These are phyloP conservation scores for Trachythela sp. DNA, from an alignment of 64 coral and sea anemone genomes.

Conservation along the genomic window DNA sequence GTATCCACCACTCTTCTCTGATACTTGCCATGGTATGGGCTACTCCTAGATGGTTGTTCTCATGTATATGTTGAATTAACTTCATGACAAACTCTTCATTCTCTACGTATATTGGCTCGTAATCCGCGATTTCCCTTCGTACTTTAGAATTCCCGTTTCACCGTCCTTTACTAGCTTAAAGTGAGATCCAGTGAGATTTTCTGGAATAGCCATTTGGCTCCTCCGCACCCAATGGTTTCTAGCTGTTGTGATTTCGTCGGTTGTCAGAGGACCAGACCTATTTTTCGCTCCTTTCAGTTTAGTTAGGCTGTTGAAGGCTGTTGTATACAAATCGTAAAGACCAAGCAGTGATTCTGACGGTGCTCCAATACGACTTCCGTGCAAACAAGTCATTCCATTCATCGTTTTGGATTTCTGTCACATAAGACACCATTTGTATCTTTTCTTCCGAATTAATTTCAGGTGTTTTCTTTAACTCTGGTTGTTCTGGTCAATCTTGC, in stretches of 20 bases:
- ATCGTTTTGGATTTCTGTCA: background rate
- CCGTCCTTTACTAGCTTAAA: conserved; percentile 50
- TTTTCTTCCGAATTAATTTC: background rate
- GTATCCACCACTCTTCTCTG: conserved; percentile 41
- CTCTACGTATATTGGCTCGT: conserved; percentile 43
- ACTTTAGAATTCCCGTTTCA: conserved; percentile 34
- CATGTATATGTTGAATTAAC: conserved; percentile 28
- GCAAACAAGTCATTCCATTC: background rate
- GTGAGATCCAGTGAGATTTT: conserved; percentile 20
- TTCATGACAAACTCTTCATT: conserved; percentile 31
- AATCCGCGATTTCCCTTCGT: conserved; percentile 32
- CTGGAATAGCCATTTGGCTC: conserved; percentile 20
- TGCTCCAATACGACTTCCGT: background rate
- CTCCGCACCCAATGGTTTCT: conserved; percentile 40
- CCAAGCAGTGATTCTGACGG: background rate
- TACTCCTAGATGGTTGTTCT: conserved; percentile 39
- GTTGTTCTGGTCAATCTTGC: background rate
- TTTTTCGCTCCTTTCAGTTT: too few relatives aligned
- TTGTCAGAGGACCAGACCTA: conserved; percentile 28
- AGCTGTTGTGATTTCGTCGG: conserved; percentile 19
- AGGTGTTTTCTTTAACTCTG: background rate
- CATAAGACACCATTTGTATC: background rate
- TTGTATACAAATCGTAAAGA: background rate
- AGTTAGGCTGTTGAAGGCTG: too few relatives aligned
- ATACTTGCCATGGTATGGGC: conserved; percentile 40